Conservation (phyloP, 1,140 invertebrate species). For the Phenacoccus solenopsis region DNA sequence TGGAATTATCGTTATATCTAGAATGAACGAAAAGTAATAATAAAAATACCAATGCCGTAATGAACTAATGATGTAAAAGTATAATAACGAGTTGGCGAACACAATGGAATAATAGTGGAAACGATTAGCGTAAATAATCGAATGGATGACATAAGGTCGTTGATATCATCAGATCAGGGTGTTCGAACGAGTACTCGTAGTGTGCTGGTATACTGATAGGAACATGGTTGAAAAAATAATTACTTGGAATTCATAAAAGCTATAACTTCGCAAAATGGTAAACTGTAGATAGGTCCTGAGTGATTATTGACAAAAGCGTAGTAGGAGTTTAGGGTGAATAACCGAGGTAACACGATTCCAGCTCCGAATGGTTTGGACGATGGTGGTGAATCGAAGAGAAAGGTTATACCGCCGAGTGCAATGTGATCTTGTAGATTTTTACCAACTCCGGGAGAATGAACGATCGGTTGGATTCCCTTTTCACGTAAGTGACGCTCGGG, state of each 20-base stretch:
- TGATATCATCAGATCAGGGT: too few relatives aligned
- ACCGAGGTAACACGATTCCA: slow-evolving; percentile 45
- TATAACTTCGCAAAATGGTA: slow-evolving; percentile 57
- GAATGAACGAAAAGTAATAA: neutral
- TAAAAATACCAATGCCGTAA: neutral
- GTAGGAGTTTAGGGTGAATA: slow-evolving; percentile 39
- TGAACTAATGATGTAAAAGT: neutral
- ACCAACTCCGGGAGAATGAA: slow-evolving; percentile 59
- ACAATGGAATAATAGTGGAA: neutral
- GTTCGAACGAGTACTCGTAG: too few relatives aligned
- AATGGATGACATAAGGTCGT: neutral
- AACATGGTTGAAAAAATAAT: too few relatives aligned
- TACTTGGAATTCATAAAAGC: slow-evolving; percentile 58
- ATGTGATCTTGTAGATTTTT: slow-evolving; percentile 67
- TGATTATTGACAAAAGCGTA: slow-evolving; percentile 41
- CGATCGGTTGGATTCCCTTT: slow-evolving; percentile 40
- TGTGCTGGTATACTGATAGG: too few relatives aligned
- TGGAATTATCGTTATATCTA: slow-evolving; percentile 43
- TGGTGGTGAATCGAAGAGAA: slow-evolving; percentile 38
- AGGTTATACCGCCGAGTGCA: slow-evolving; percentile 47
- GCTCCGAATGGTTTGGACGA: slow-evolving; percentile 37
- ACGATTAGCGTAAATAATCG: neutral
- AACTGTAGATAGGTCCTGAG: slow-evolving; percentile 48
- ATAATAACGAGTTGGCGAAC: neutral
- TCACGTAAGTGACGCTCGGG: slow-evolving; percentile 43